A percentile compares a stretch with the other conserved stretches of the same genome.
Conservation (phyloP, 2,888 invertebrate species). For the Sinhomidia bicolor region DNA sequence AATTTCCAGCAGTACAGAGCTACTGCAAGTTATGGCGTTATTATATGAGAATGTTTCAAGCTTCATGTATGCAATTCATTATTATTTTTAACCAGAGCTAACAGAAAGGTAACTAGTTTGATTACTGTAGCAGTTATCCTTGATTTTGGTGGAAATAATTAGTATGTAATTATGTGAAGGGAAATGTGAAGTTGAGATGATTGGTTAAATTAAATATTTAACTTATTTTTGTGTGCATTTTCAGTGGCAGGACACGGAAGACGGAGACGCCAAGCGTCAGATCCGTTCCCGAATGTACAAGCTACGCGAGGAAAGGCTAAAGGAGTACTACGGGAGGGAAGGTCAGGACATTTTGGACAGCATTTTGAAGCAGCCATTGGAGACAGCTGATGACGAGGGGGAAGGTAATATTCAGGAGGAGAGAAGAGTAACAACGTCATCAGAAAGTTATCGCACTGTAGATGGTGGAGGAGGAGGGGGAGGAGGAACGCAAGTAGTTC, state of each 20-base stretch:
- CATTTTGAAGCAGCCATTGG: slow-evolving; percentile 75
- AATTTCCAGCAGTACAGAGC: too few relatives aligned
- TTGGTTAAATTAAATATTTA: neutral
- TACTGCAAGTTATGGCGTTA: too few relatives aligned
- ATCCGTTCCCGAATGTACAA: slow-evolving; percentile 93
- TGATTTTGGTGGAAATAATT: too few relatives aligned
- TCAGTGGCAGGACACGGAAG: slow-evolving; percentile 94
- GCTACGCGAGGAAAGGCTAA: slow-evolving; percentile 90
- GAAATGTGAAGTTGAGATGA: neutral
- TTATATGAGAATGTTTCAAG: too few relatives aligned
- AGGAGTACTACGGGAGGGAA: slow-evolving; percentile 87
- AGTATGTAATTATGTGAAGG: neutral
- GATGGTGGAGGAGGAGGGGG: slow-evolving; percentile 24
- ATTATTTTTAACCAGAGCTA: too few relatives aligned
- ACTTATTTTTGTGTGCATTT: slow-evolving; percentile 75
- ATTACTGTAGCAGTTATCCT: too few relatives aligned
- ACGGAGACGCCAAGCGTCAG: slow-evolving; percentile 92
- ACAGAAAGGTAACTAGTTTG: too few relatives aligned
- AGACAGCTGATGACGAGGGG: slow-evolving; percentile 47
- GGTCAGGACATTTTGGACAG: slow-evolving; percentile 81
- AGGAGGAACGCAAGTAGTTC: neutral
- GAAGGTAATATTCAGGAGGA: slow-evolving; percentile 53
- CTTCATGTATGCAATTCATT: too few relatives aligned
- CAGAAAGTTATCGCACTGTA: slow-evolving; percentile 41
- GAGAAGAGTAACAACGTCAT: slow-evolving; percentile 53